Conservation (phyloP, 2,797 vertebrate genomes). For the Micropoecilia bifurca region DNA sequence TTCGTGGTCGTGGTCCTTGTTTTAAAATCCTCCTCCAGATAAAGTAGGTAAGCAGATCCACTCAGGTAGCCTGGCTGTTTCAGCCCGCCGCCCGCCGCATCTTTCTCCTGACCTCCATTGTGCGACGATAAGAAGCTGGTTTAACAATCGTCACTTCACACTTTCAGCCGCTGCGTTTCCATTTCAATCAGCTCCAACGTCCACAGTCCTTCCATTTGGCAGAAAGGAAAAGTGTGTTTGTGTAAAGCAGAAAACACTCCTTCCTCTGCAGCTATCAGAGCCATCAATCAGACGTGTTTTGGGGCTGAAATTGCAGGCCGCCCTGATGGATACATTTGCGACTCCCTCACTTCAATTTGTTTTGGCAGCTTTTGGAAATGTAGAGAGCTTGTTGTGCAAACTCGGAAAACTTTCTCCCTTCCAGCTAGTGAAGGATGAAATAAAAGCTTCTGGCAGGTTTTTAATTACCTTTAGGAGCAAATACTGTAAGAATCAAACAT, state of each 20-base stretch:
- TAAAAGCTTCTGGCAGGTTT: constrained; percentile 43
- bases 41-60: constrained; percentile 41
- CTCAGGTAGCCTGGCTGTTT: constrained; percentile 67
- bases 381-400: constrained; percentile 55
- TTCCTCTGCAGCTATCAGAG: constrained; percentile 67
- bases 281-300: constrained; percentile 73
- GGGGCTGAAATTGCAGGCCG: constrained; percentile 57
- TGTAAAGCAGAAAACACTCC: constrained; percentile 25
- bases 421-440: constrained; percentile 58
- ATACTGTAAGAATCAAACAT: constrained; percentile 1
- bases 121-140: constrained; percentile 54
- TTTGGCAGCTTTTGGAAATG: constrained; percentile 64
- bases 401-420: constrained; percentile 49
- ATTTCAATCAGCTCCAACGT: constrained; percentile 40
- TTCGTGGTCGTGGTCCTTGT: not conserved
- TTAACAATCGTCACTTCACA: constrained; percentile 72
- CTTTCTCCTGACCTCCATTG: constrained; percentile 55
- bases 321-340: constrained; percentile 69
- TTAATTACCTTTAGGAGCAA: constrained; percentile 47
- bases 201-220: constrained; percentile 21
- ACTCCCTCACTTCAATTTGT: constrained; percentile 70
- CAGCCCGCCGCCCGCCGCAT: constrained; percentile 73
- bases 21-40: constrained; percentile 29
- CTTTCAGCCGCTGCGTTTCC: constrained; percentile 44
- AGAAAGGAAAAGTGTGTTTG: constrained; percentile 9